Percentiles rank a stretch among this genome's conserved stretches.
phyloP scores from a whole-genome alignment of 2,888 invertebrate species.

The Apoderus coryli region DNA sequence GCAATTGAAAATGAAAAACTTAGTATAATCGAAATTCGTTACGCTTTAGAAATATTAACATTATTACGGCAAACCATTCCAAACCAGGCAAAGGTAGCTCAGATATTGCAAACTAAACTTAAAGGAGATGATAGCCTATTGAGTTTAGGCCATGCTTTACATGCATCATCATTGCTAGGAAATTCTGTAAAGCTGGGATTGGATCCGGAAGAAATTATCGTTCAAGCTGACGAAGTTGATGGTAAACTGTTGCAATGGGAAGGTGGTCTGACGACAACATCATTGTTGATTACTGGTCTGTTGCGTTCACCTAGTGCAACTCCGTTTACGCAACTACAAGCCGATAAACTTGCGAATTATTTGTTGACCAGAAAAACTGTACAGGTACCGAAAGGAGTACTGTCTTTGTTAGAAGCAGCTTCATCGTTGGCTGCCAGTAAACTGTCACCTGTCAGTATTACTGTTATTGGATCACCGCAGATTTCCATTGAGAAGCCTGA shows the following conservation, averaged over 20 bases:
- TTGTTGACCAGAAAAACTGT: conserved; percentile 80
- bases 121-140: conserved; percentile 66
- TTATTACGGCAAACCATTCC: conserved; percentile 49
- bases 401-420: conserved; percentile 66
- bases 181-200: conserved; percentile 47
- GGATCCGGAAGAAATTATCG: conserved; percentile 75
- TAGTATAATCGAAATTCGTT: conserved; percentile 55
- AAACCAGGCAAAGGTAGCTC: conserved; percentile 52
- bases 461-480: conserved; percentile 63
- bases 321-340: conserved; percentile 62
- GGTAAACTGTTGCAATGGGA: conserved; percentile 82
- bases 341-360: conserved; percentile 70
- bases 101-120: conserved; percentile 57
- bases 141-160: conserved; percentile 74
- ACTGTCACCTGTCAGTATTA: conserved; percentile 72
- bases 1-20: conserved; percentile 48
- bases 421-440: conserved; percentile 34
- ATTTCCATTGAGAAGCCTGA: conserved; percentile 60
- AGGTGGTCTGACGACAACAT: conserved; percentile 71
- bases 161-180: conserved; percentile 57
- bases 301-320: conserved; percentile 41
- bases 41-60: conserved; percentile 55
- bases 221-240: conserved; percentile 89
- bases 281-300: conserved; percentile 41
- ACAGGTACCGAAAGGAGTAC: conserved; percentile 70